Percentiles rank a stretch among this genome's conserved stretches.
Evolutionary conservation across 1,140 invertebrate species (phyloP).

Genomic region (Brachionus rotundiformis): DNA sequence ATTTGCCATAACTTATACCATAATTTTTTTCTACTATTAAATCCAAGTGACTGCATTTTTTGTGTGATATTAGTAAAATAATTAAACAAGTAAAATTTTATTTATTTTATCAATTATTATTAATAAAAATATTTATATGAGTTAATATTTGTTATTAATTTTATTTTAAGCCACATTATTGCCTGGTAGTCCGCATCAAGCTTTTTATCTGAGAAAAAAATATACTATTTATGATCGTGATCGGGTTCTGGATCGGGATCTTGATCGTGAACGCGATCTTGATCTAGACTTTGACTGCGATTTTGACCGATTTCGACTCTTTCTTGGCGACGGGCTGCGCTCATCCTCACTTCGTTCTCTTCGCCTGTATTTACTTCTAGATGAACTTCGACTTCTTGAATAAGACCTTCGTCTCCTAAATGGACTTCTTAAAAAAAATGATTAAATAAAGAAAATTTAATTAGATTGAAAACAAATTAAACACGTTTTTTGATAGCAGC

Average conservation of each 20-base stretch:
- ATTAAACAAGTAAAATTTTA: background rate
- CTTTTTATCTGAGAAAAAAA: background rate
- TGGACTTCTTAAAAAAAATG: background rate
- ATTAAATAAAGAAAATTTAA: too few relatives aligned
- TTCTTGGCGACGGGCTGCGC: background rate
- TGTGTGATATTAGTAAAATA: too few relatives aligned
- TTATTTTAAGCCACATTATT: background rate
- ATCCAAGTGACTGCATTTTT: too few relatives aligned
- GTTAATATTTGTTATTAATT: conserved; percentile 12
- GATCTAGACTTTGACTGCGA: background rate
- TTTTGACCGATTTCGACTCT: background rate
- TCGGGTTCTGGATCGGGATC: background rate
- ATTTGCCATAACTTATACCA: too few relatives aligned
- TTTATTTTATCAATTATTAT: background rate
- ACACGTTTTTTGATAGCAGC: too few relatives aligned
- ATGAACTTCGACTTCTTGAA: background rate
- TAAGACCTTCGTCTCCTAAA: background rate
- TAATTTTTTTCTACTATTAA: too few relatives aligned
- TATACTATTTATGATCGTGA: background rate
- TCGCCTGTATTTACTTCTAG: background rate
- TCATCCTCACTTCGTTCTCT: background rate
- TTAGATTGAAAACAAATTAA: too few relatives aligned
- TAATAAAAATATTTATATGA: conserved; percentile 8
- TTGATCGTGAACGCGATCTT: background rate
- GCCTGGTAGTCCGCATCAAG: background rate